These are phyloP conservation scores for Diogma glabrata DNA, from an alignment of 2,888 invertebrate genomes.

Conservation along the genomic window DNA sequence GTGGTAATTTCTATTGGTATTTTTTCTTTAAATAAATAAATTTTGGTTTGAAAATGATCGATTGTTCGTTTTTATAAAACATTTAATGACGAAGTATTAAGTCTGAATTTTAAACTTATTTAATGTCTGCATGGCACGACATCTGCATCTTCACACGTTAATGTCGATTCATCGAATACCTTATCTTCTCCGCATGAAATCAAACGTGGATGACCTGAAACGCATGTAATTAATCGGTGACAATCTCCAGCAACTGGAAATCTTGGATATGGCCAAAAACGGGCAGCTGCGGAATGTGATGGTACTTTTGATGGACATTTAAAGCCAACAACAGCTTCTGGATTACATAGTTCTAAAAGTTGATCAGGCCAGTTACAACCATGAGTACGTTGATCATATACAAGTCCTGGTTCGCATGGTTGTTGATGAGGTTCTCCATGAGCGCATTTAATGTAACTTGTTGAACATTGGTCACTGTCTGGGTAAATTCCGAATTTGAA, in stretches of 20 bases:
- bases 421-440: conserved; percentile 69
- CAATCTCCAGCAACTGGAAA: conserved; percentile 82
- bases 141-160: conserved; percentile 68
- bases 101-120: no score
- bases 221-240: conserved; percentile 79
- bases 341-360: conserved; percentile 74
- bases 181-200: conserved; percentile 81
- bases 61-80: no score
- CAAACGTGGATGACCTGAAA: conserved; percentile 77
- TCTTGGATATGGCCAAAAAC: conserved; percentile 87
- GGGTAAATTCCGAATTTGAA: conserved; percentile 84
- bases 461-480: conserved; percentile 67
- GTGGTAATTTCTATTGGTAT: no score
- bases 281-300: conserved; percentile 66
- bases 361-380: conserved; percentile 92
- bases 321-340: conserved; percentile 86
- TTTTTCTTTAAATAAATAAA: no score
- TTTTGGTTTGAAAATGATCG: no score
- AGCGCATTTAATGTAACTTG: conserved; percentile 75
- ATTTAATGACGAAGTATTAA: no score
- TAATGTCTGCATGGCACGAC: conserved; percentile 29
- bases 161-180: conserved; percentile 69
- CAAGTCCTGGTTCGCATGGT: conserved; percentile 77
- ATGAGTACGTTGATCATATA: conserved; percentile 77
- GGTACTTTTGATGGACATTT: conserved; percentile 81